Evolutionary conservation across 2,113 vertebrate genomes (phyloP).

Genomic region (Prionailurus bengalensis): DNA sequence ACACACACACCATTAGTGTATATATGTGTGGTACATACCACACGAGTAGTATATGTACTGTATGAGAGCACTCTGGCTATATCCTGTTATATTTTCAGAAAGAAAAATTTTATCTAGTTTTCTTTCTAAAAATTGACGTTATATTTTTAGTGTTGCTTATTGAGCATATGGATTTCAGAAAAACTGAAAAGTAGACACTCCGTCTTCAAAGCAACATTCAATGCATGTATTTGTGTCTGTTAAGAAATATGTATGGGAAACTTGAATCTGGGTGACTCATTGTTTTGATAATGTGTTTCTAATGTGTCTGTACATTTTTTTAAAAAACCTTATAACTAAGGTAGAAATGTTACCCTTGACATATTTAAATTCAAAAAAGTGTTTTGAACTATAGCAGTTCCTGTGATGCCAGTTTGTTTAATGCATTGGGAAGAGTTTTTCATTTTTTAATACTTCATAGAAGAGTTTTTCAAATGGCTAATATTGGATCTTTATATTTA

Average conservation of each 20-base stretch:
- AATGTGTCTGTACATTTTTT: neutral
- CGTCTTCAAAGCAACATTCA: slow-evolving; percentile 60
- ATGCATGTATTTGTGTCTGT: slow-evolving; percentile 45
- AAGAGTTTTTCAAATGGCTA: slow-evolving; percentile 47
- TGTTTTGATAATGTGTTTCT: slow-evolving; percentile 60
- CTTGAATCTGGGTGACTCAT: slow-evolving; percentile 37
- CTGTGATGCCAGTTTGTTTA: slow-evolving; percentile 51
- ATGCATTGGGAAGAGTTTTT: slow-evolving; percentile 5
- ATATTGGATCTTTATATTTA: slow-evolving; percentile 30
- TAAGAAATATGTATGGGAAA: slow-evolving; percentile 47
- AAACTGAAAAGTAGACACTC: slow-evolving; percentile 40
- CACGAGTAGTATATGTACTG: neutral
- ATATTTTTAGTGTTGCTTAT: slow-evolving; percentile 62
- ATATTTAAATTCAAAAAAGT: slow-evolving; percentile 53
- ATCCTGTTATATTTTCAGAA: slow-evolving; percentile 57
- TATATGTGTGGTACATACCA: neutral
- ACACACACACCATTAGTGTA: neutral
- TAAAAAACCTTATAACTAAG: neutral
- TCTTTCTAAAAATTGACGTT: slow-evolving; percentile 48
- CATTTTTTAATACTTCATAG: slow-evolving; percentile 38
- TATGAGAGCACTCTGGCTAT: neutral
- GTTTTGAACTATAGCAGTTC: slow-evolving; percentile 37
- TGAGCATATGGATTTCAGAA: slow-evolving; percentile 46
- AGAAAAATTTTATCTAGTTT: slow-evolving; percentile 41
- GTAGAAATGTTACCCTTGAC: slow-evolving; percentile 31